Conservation (phyloP, 2,113 vertebrate species). For the Passerina amoena region DNA sequence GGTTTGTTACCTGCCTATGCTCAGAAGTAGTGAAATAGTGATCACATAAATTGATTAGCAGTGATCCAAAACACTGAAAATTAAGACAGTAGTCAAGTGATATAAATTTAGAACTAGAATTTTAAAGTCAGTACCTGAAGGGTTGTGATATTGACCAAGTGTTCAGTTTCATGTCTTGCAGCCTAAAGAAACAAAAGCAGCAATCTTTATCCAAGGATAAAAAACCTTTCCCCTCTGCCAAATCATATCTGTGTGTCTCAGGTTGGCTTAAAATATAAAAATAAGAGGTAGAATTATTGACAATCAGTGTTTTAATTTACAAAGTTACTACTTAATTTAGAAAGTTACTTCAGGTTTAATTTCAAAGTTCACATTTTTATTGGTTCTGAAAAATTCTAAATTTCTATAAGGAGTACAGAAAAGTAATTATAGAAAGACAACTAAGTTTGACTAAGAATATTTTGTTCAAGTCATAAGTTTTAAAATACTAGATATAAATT, state of each 20-base stretch:
- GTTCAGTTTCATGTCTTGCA: conserved; percentile 83
- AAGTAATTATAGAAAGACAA: background rate
- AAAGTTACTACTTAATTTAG: too few relatives aligned
- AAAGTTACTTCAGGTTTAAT: background rate
- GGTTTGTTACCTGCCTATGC: background rate
- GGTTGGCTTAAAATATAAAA: background rate
- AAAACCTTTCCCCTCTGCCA: background rate
- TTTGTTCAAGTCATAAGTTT: background rate
- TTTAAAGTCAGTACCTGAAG: conserved; percentile 79
- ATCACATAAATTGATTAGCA: background rate
- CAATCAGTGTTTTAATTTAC: background rate
- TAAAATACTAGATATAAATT: background rate
- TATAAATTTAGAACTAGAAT: background rate
- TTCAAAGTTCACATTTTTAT: background rate
- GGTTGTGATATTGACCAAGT: conserved; percentile 81
- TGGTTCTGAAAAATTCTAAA: background rate
- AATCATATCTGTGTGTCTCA: background rate
- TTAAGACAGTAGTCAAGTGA: background rate
- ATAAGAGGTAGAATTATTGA: background rate
- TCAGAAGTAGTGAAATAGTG: background rate
- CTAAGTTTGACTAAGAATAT: background rate
- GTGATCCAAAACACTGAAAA: background rate
- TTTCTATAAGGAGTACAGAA: background rate
- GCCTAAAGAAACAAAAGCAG: conserved; percentile 67
- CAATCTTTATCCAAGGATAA: background rate